Base-by-base conservation (phyloP, 2,888 invertebrate species). In the Caenorhabditis sp. region DNA sequence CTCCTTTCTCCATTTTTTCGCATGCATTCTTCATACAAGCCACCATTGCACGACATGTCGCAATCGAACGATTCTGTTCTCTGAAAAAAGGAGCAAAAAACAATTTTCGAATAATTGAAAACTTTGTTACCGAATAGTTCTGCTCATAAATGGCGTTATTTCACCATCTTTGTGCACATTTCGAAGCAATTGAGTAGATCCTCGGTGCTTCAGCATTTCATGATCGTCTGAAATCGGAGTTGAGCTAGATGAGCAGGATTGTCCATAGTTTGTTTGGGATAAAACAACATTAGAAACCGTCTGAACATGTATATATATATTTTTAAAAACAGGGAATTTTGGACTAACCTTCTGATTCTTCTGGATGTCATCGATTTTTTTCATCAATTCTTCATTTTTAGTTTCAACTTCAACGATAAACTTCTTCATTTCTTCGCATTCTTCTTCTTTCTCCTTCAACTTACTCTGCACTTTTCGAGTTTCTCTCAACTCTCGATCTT, bases 231-330 rank as follows among this genome's bases (percentile, higher is more conserved):
- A 78, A 1, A 78, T 65, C 36, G 82, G 82, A 8, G 82, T 80
- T n/a, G 78, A 78, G 14, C 80, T 80, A 27, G 80, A 80, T 21
- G 78, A 78, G 56, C 78, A 78, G 20, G 82, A 82, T 57, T 80
- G 80, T 52, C 78, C 76, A 59, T 70, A 80, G 50, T 73, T 65
- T 3, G 75, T 67, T n/a, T 77, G 74, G 50, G 78, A 78, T 23
- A 74, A 57, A 43, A 43, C 43, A 43, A 7, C 17, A 10, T 5
- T 43, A 8, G 73, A 71, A 7, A 78, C 56, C 1, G 73, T 66
- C 70, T 77, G 43, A 67, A 59, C 50, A 20, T 27, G 62, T 23
- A 4, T 49, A 3, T 2, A 2, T 26, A 8, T 3, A 38, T 59
- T 59, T 59, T 14, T 36, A 21, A 36, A 20, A 12, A 25, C 1